A percentile compares a stretch with the other conserved stretches of the same genome.
These are phyloP conservation scores for Apoda limacodes DNA, from an alignment of 2,888 invertebrate genomes.

Conservation along the genomic window DNA sequence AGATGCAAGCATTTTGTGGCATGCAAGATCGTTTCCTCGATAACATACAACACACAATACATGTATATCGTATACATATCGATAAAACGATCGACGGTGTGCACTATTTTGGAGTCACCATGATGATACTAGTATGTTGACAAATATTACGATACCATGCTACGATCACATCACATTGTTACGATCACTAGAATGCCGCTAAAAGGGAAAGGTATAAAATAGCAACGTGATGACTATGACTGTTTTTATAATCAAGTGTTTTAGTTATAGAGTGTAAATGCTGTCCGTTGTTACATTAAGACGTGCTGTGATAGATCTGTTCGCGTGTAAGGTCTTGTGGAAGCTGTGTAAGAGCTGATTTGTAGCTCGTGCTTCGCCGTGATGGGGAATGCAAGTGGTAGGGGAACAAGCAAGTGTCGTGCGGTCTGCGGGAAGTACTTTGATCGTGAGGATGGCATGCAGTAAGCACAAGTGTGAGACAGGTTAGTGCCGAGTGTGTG, in stretches of 20 bases:
- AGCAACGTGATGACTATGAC: conserved; percentile 57
- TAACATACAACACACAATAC: too few relatives aligned
- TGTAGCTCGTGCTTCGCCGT: conserved; percentile 47
- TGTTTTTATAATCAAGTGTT: conserved; percentile 46
- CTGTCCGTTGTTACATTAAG: conserved; percentile 31
- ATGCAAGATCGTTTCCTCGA: conserved; percentile 48
- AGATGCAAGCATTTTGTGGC: conserved; percentile 45
- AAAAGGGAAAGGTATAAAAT: conserved; percentile 70
- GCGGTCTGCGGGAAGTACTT: conserved; percentile 58
- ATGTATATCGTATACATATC: too few relatives aligned
- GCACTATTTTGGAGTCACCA: too few relatives aligned
- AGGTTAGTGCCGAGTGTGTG: conserved; percentile 36
- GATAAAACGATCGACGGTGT: conserved; percentile 38
- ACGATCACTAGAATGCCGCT: conserved; percentile 54
- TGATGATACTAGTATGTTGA: too few relatives aligned
- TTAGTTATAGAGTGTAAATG: conserved; percentile 47
- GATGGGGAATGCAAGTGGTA: conserved; percentile 68
- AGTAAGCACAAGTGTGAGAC: conserved; percentile 46
- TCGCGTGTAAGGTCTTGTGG: conserved; percentile 62
- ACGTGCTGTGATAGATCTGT: conserved; percentile 59
- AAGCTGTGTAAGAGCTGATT: conserved; percentile 56
- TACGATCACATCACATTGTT: conserved; percentile 51
- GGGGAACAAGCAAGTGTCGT: conserved; percentile 55
- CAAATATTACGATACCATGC: conserved; percentile 56
- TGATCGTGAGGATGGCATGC: conserved; percentile 50